Evolutionary conservation across 1,140 invertebrate genomes (phyloP).

Genomic region (Halictus rubicundus): DNA sequence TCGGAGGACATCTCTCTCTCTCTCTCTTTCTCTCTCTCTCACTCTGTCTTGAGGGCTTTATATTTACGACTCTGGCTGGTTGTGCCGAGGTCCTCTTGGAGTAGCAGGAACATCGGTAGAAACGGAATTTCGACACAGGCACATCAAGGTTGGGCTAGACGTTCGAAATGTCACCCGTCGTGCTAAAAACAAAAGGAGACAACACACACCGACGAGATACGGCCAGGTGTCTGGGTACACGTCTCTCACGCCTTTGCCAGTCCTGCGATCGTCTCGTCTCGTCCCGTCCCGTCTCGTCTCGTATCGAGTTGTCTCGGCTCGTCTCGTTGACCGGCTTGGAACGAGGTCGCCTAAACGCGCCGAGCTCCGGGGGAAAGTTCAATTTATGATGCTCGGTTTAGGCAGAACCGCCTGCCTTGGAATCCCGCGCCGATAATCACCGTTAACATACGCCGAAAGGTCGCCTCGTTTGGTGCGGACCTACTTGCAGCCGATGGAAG

Average conservation of each 20-base stretch:
- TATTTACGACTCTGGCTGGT: background rate
- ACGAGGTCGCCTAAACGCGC: conserved; percentile 53
- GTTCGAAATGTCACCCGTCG: conserved; percentile 51
- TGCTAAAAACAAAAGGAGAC: conserved; percentile 49
- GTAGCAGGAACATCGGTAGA: conserved; percentile 5
- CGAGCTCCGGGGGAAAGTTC: conserved; percentile 61
- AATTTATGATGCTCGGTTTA: conserved; percentile 62
- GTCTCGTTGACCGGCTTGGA: conserved; percentile 14
- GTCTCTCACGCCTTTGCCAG: conserved; percentile 51
- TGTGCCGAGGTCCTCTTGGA: background rate
- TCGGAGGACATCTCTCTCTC: no score
- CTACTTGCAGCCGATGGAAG: conserved; percentile 36
- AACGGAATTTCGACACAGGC: conserved; percentile 50
- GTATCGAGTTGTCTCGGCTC: background rate
- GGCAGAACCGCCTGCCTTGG: conserved; percentile 54
- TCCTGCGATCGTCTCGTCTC: conserved; percentile 19
- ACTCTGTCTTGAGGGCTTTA: background rate
- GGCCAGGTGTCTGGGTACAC: conserved; percentile 27
- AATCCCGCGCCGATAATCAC: conserved; percentile 50
- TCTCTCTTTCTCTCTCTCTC: no score
- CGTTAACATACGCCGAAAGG: conserved; percentile 43
- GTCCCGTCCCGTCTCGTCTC: background rate
- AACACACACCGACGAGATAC: background rate
- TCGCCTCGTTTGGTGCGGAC: conserved; percentile 5
- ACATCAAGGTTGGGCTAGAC: conserved; percentile 45